phyloP scores from a whole-genome alignment of 2,888 invertebrate genomes.

The Rugalucina vietnamica region DNA sequence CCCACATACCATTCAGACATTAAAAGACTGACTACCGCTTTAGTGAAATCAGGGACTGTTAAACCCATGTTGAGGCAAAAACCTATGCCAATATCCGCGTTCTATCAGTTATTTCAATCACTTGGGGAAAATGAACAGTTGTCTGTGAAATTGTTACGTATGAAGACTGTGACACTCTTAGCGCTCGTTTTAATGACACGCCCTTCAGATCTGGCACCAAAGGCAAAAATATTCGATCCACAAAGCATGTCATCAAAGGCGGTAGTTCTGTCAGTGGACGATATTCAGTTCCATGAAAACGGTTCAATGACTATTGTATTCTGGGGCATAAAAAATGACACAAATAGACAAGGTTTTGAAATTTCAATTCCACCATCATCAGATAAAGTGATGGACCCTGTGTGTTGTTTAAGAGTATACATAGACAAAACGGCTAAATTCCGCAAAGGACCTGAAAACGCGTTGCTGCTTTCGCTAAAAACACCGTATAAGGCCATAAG shows the following conservation, averaged over 20 bases:
- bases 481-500: constrained; percentile 3
- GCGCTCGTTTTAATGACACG: constrained; percentile 10
- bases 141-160: not conserved
- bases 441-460: not conserved
- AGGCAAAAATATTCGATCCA: not conserved
- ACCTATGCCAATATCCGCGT: not conserved
- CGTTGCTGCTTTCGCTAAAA: constrained; percentile 2
- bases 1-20: not conserved
- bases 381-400: not conserved
- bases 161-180: not conserved
- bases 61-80: not conserved
- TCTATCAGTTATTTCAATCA: not conserved
- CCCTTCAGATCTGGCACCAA: constrained; percentile 17
- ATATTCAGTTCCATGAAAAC: constrained; percentile 2
- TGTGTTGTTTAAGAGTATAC: not conserved
- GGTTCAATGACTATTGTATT: not conserved
- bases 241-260: not conserved
- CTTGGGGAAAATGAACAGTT: not conserved
- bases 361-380: not conserved
- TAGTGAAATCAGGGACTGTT: not conserved
- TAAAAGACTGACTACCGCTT: not conserved
- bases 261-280: not conserved
- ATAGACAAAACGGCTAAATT: not conserved
- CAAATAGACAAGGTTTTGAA: constrained; percentile 16
- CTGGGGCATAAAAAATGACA: constrained; percentile 24